Evolutionary conservation across 35 echinoderm and acorn worm genomes (phyloP).

Genomic region (Holothuria glaberrima): DNA sequence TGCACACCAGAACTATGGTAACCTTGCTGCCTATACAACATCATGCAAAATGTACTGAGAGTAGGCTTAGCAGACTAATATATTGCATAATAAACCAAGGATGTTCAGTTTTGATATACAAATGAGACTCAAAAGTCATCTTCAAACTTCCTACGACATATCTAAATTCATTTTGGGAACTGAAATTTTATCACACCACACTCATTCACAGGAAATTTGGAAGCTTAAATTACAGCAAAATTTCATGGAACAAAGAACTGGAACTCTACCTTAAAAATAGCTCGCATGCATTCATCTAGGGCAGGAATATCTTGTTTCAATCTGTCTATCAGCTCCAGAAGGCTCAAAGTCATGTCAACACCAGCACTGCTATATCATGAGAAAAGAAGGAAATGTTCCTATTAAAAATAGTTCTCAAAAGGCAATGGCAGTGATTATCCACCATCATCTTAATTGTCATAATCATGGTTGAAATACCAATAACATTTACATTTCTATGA

Average conservation of each 20-base stretch:
- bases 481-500: no score
- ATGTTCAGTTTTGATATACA: no score
- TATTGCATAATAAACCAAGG: no score
- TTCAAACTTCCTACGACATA: not conserved
- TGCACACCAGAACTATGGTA: no score
- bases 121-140: no score
- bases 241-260: not conserved
- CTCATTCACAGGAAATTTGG: not conserved
- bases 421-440: no score
- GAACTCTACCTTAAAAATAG: constrained; percentile 20
- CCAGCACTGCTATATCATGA: constrained; percentile 63
- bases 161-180: not conserved
- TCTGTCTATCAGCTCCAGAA: constrained; percentile 66
- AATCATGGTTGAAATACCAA: no score
- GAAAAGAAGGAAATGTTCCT: not conserved
- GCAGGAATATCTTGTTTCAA: constrained; percentile 42
- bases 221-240: not conserved
- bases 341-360: constrained; percentile 61
- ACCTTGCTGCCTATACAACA: no score
- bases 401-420: not conserved
- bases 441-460: no score
- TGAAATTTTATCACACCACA: not conserved
- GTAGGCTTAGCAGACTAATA: no score
- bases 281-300: not conserved
- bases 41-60: no score